phyloP scores from a whole-genome alignment of 2,797 vertebrate species.

The Astyanax mexicanus region DNA sequence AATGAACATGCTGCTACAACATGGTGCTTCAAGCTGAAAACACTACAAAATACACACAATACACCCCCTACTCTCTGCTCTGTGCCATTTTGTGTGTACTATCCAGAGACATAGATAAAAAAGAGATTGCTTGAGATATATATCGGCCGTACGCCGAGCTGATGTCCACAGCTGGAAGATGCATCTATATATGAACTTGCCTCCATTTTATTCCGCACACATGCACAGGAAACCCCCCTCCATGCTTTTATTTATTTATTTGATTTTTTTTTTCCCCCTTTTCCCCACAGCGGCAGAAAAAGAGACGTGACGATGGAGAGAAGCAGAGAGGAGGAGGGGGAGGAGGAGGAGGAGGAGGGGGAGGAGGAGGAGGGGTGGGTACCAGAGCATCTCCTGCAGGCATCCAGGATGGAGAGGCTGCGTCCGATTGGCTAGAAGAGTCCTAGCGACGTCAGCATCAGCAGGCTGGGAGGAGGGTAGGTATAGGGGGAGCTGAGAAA shows the following conservation, averaged over 20 bases:
- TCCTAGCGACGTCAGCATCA: constrained; percentile 66
- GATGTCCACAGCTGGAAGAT: background rate
- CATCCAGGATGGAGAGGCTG: constrained; percentile 60
- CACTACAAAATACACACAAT: constrained; percentile 51
- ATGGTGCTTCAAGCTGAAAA: constrained; percentile 58
- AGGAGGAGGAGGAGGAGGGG: constrained; percentile 47
- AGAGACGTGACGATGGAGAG: constrained; percentile 65
- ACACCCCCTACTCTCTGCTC: too few species aligned
- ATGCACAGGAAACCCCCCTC: constrained; percentile 68
- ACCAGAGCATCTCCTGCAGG: constrained; percentile 72
- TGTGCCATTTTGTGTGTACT: constrained; percentile 74
- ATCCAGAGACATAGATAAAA: too few species aligned
- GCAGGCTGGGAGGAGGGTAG: constrained; percentile 39
- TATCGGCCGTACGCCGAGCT: too few species aligned
- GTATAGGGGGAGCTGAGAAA: constrained; percentile 65
- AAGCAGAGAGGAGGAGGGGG: constrained; percentile 74
- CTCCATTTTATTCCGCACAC: constrained; percentile 47
- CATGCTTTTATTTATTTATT: constrained; percentile 33
- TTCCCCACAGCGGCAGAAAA: constrained; percentile 54
- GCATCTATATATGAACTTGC: background rate
- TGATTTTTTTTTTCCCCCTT: constrained; percentile 44
- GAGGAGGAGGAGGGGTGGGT: too few species aligned
- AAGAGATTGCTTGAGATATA: constrained; percentile 36
- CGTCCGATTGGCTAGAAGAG: constrained; percentile 72
- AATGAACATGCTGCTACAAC: background rate